Percentiles rank a stretch among this genome's conserved stretches.
phyloP scores from a whole-genome alignment of 2,888 invertebrate species.

The Epirrhoe alternata region DNA sequence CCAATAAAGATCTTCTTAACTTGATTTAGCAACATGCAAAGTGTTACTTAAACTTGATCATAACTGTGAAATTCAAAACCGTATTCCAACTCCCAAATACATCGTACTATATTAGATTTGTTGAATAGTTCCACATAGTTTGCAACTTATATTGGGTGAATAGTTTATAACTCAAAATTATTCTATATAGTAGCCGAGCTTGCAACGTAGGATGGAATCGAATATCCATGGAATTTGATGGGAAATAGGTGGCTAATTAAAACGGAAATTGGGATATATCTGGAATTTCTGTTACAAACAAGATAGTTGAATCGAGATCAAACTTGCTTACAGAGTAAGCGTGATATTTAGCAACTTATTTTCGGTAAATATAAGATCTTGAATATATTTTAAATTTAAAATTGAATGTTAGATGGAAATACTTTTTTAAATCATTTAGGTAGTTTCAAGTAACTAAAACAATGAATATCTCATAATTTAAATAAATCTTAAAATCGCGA shows the following conservation, averaged over 20 bases:
- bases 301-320: neutral
- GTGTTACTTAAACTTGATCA: neutral
- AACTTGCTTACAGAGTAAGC: neutral
- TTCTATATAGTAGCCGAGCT: slow-evolving; percentile 14
- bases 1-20: neutral
- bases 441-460: too few species aligned
- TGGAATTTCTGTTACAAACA: slow-evolving; percentile 8
- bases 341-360: neutral
- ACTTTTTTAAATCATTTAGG: too few species aligned
- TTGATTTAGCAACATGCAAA: neutral
- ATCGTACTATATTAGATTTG: slow-evolving; percentile 19
- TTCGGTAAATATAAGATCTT: neutral
- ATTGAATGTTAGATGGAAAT: too few species aligned
- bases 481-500: too few species aligned
- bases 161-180: slow-evolving; percentile 34
- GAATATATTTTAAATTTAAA: too few species aligned
- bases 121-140: slow-evolving; percentile 27
- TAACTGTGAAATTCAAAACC: slow-evolving; percentile 8
- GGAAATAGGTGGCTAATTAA: slow-evolving; percentile 22
- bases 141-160: slow-evolving; percentile 13
- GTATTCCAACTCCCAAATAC: slow-evolving; percentile 20
- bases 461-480: too few species aligned
- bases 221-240: slow-evolving; percentile 17
- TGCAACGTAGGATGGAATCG: slow-evolving; percentile 21
- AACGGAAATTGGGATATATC: slow-evolving; percentile 12